phyloP scores from a whole-genome alignment of 2,797 vertebrate species.

The Pseudocheirus occidentalis region DNA sequence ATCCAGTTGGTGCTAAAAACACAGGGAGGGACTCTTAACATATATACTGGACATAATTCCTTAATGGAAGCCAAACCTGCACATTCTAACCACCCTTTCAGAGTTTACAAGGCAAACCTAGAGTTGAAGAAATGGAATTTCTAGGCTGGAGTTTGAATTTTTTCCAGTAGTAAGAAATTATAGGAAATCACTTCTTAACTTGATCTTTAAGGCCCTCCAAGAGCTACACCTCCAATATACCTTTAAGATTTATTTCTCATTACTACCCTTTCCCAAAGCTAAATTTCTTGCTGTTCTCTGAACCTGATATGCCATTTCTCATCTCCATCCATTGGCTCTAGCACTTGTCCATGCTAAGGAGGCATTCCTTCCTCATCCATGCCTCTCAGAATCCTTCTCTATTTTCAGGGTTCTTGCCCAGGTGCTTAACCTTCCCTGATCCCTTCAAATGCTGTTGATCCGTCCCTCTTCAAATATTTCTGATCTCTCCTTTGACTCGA shows the following conservation, averaged over 20 bases:
- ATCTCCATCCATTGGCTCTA: neutral
- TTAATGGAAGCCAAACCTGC: neutral
- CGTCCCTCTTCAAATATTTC: neutral
- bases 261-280: neutral
- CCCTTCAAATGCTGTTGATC: neutral
- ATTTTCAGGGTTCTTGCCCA: neutral
- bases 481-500: neutral
- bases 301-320: neutral
- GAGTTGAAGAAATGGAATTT: neutral
- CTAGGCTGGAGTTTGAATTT: constrained; percentile 8
- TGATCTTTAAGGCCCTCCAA: too few relatives aligned
- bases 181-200: neutral
- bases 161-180: neutral
- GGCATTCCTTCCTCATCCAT: neutral
- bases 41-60: neutral
- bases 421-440: neutral
- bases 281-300: neutral
- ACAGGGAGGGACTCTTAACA: neutral
- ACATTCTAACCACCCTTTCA: neutral
- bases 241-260: neutral
- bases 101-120: neutral
- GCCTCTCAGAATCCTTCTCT: neutral
- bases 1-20: neutral
- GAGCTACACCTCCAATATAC: neutral
- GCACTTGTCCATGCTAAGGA: neutral